Evolutionary conservation across 2,888 invertebrate species (phyloP), one percentile per base, ranked within the genome.

Genomic region (Nebria salina): DNA sequence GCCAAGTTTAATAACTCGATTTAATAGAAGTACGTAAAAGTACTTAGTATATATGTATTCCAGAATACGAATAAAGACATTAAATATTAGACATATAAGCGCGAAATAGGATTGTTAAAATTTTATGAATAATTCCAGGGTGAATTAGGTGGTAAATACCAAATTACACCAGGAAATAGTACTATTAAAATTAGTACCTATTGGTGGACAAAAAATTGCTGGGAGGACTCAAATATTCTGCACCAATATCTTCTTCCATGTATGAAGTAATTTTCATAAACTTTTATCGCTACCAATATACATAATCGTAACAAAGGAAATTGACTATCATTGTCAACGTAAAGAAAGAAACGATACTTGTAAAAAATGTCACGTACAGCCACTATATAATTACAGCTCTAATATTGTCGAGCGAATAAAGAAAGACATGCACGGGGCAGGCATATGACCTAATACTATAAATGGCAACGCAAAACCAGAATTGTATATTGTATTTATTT

Each of bases 221-320:
- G 70, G 1, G 25, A 13, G 13, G 7, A 3, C 1, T 25, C 9
- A 25, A 66, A 34, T 34, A 54, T 73, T 78, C 41, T 72, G 75
- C 70, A 80, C 75, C 80, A 65, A 75, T 80, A 80, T 80, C 80
- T 75, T 72, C 70, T 8, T 8, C 80, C 75, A 64, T 64, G 72
- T 80, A 80, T 80, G 80, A 80, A 68, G 80, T 75, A 68, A 80
- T 80, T 80, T 80, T 75, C 80, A 80, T 80, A 80, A 80, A 80
- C 41, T 80, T 80, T 75, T 80, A 80, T 72, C 54, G 75, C 68
- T 65, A 15, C 41, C 75, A 75, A 80, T 80, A 80, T 80, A 80
- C 80, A 75, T 80, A 80, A 80, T 72, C 75, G 72, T 80, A 79
- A 79, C 78, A 66, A 73, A 78, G 64, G 72, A 41, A 66, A 74